These are phyloP conservation scores for Gnathonemus echidnorhynchus DNA, from an alignment of 2,113 vertebrate species.

Conservation along the genomic window DNA sequence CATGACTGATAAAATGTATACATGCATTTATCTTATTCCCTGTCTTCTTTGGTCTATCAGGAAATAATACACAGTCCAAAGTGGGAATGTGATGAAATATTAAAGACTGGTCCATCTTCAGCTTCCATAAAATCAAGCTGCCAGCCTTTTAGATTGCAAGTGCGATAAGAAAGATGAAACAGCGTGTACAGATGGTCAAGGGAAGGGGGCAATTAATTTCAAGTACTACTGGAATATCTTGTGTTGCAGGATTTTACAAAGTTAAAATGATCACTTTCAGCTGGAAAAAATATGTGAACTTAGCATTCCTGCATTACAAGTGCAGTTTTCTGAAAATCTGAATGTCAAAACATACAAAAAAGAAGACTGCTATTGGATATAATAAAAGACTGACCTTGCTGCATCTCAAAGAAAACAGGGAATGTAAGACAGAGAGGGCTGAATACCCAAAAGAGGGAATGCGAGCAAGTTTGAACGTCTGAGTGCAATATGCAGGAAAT, in stretches of 20 bases:
- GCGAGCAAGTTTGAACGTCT: conserved; percentile 54
- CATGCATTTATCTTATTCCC: background rate
- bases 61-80: background rate
- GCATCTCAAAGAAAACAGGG: conserved; percentile 45
- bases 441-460: conserved; percentile 54
- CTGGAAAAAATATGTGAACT: background rate
- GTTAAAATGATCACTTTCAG: background rate
- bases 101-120: conserved; percentile 72
- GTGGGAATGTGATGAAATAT: conserved; percentile 72
- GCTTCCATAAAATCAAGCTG: conserved; percentile 78
- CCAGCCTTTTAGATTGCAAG: conserved; percentile 50
- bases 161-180: conserved; percentile 64
- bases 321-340: background rate
- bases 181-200: conserved; percentile 61
- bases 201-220: background rate
- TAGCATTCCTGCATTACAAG: background rate
- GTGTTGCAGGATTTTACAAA: background rate
- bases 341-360: background rate
- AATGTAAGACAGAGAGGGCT: background rate
- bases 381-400: conserved; percentile 65
- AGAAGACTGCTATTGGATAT: conserved; percentile 31
- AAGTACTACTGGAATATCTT: background rate
- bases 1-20: background rate
- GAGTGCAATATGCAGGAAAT: conserved; percentile 74
- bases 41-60: background rate